phyloP scores from a whole-genome alignment of 2,888 invertebrate genomes.

The Spodoptera exigua region DNA sequence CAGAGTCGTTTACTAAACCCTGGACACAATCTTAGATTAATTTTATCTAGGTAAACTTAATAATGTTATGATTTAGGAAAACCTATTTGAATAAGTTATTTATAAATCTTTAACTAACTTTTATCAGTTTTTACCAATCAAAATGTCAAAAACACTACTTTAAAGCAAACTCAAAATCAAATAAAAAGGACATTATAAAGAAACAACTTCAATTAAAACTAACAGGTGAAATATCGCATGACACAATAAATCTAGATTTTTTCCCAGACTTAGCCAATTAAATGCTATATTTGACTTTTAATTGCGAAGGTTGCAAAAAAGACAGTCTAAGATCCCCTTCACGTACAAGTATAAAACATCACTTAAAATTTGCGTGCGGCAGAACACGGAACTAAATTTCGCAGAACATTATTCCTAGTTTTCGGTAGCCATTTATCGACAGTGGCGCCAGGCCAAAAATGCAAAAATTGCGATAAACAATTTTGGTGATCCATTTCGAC shows the following conservation, averaged over 20 bases:
- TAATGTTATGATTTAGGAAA: too few relatives aligned
- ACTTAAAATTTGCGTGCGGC: background rate
- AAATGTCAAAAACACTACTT: too few relatives aligned
- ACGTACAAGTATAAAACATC: conserved; percentile 6
- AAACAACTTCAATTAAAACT: conserved; percentile 12
- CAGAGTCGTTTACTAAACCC: too few relatives aligned
- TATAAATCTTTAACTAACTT: too few relatives aligned
- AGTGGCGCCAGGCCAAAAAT: conserved; percentile 7
- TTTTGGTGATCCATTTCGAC: conserved; percentile 19
- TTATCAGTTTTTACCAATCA: too few relatives aligned
- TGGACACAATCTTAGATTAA: too few relatives aligned
- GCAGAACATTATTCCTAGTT: conserved; percentile 3
- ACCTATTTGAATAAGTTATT: too few relatives aligned
- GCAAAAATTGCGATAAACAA: background rate
- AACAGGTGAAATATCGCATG: conserved; percentile 19
- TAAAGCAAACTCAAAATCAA: background rate
- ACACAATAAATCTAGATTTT: conserved; percentile 24
- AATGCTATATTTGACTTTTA: conserved; percentile 10
- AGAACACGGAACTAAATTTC: conserved; percentile 9
- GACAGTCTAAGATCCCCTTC: conserved; percentile 6
- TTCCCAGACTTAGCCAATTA: conserved; percentile 24
- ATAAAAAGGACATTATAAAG: conserved; percentile 1
- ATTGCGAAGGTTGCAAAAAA: conserved; percentile 35
- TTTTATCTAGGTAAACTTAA: too few relatives aligned
- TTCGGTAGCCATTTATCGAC: conserved; percentile 7